These are phyloP conservation scores for Dasyurus viverrinus DNA, from an alignment of 2,113 vertebrate species.

Conservation along the genomic window DNA sequence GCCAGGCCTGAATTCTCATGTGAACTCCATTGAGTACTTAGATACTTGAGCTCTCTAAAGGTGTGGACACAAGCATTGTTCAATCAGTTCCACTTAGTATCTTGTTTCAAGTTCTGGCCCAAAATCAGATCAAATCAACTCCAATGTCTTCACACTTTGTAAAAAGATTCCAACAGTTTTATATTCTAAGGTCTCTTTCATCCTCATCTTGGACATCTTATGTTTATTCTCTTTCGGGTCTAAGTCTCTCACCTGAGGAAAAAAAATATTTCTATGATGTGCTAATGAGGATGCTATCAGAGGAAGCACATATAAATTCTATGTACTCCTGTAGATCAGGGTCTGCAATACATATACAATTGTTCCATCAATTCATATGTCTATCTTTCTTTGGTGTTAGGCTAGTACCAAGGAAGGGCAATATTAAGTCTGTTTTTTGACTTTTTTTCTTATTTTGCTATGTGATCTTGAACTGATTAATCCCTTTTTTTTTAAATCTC, in stretches of 20 bases:
- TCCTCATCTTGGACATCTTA: background rate
- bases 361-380: background rate
- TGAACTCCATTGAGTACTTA: too few species aligned
- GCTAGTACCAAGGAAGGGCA: background rate
- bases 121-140: too few species aligned
- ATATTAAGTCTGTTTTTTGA: background rate
- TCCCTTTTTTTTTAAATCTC: background rate
- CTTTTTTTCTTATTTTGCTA: background rate
- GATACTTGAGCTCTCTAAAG: too few species aligned
- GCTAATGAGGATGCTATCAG: background rate
- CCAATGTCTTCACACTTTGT: too few species aligned
- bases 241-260: background rate
- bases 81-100: too few species aligned
- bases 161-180: too few species aligned
- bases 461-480: background rate
- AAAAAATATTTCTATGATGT: background rate
- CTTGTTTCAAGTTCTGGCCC: too few species aligned
- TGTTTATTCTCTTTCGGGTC: background rate
- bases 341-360: background rate
- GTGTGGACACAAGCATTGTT: too few species aligned
- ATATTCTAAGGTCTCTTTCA: background rate
- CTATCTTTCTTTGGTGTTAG: background rate
- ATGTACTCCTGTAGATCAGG: background rate
- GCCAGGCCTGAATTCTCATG: too few species aligned
- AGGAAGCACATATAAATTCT: background rate